Percentiles rank a stretch among this genome's conserved stretches.
Evolutionary conservation across 2,797 vertebrate genomes (phyloP).

Genomic region (Chaenodraco wilsoni): DNA sequence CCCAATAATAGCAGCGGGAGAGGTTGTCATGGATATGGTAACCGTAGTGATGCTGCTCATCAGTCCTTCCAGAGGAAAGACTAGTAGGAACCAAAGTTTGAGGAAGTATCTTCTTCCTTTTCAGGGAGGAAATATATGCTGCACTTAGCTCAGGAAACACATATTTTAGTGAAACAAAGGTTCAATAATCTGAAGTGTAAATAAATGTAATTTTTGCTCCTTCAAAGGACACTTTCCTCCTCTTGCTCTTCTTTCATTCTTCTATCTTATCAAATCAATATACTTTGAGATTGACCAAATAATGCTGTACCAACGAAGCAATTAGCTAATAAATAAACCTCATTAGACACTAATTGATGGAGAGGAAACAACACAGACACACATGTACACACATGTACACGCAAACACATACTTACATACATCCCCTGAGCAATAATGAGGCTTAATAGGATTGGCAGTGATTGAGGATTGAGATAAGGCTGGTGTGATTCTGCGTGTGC

Average conservation of each 20-base stretch:
- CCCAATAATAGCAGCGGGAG: conserved; percentile 77
- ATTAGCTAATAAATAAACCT: conserved; percentile 62
- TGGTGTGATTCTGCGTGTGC: not conserved
- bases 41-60: conserved; percentile 83
- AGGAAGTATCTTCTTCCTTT: conserved; percentile 40
- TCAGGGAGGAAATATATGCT: conserved; percentile 29
- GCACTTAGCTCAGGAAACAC: conserved; percentile 21
- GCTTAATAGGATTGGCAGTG: conserved; percentile 28
- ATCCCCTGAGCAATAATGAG: conserved; percentile 24
- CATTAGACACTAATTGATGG: conserved; percentile 51
- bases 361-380: conserved; percentile 12
- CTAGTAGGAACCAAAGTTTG: conserved; percentile 66
- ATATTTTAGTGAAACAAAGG: not conserved
- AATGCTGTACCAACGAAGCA: conserved; percentile 56
- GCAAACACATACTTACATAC: conserved; percentile 10
- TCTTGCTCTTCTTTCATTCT: not conserved
- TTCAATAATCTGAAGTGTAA: not conserved
- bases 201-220: not conserved
- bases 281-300: conserved; percentile 51
- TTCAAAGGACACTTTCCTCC: not conserved
- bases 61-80: conserved; percentile 69
- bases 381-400: not conserved
- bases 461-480: conserved; percentile 11
- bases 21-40: conserved; percentile 88
- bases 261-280: conserved; percentile 47